These are phyloP conservation scores for Drosophila anomalata DNA, from an alignment of 2,888 invertebrate genomes.

Conservation along the genomic window DNA sequence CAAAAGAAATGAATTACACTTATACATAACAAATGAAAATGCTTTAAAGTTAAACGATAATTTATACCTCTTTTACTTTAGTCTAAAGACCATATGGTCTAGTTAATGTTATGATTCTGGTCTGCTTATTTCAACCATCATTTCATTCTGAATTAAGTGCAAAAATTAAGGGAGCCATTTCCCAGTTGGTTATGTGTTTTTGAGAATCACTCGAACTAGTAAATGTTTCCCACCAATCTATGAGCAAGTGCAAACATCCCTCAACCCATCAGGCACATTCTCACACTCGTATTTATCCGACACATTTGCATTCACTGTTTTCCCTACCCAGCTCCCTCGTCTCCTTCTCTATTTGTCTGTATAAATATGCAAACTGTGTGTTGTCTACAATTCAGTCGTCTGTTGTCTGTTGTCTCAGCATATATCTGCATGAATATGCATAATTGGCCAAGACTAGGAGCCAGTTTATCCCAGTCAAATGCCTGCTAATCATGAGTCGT, in stretches of 20 bases:
- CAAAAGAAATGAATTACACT: conserved; percentile 24
- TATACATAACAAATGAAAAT: conserved; percentile 52
- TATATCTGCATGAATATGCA: conserved; percentile 40
- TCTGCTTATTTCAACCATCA: conserved; percentile 27
- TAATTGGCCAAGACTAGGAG: conserved; percentile 30
- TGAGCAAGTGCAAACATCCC: conserved; percentile 36
- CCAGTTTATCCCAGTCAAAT: conserved; percentile 3
- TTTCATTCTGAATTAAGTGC: conserved; percentile 16
- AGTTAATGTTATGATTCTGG: conserved; percentile 9
- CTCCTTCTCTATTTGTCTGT: conserved; percentile 29
- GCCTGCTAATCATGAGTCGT: conserved; percentile 22
- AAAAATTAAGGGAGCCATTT: conserved; percentile 15
- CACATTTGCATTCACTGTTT: conserved; percentile 6
- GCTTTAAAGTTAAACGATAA: conserved; percentile 35
- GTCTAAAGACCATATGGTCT: conserved; percentile 15
- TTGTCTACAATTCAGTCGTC: conserved; percentile 34
- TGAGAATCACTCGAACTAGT: conserved; percentile 49
- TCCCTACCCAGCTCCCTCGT: conserved; percentile 1
- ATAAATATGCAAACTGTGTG: conserved; percentile 42
- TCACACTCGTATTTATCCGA: conserved; percentile 10
- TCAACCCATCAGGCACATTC: conserved; percentile 12
- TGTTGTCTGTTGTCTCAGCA: conserved; percentile 34
- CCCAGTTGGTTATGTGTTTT: conserved; percentile 26
- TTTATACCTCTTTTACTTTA: conserved; percentile 20
- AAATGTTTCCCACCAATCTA: conserved; percentile 74